Percentiles rank a stretch among this genome's conserved stretches.
Evolutionary conservation across 2,888 invertebrate species (phyloP).

Genomic region (Chalcosyrphus nemorum): DNA sequence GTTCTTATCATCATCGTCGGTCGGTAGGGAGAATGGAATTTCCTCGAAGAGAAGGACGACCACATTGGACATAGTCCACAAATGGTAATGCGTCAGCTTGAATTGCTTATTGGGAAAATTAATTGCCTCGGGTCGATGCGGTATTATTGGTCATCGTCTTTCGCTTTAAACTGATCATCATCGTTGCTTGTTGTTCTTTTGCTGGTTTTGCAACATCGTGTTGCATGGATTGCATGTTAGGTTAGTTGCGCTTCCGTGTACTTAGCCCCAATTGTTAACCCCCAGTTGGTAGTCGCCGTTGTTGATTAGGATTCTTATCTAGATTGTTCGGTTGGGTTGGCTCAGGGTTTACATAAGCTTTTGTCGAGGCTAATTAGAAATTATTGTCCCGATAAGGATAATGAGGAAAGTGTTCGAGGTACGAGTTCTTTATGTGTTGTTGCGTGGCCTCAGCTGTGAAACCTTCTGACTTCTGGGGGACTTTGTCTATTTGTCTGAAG

Average conservation of each 20-base stretch:
- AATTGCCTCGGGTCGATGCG: constrained; percentile 72
- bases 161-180: constrained; percentile 51
- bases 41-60: not conserved
- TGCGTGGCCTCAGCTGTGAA: too few relatives aligned
- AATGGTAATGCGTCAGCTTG: constrained; percentile 73
- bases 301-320: constrained; percentile 55
- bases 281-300: constrained; percentile 5
- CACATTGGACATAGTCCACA: constrained; percentile 68
- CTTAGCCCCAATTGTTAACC: constrained; percentile 63
- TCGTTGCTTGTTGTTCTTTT: not conserved
- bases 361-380: constrained; percentile 61
- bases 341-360: constrained; percentile 20
- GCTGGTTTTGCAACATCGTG: constrained; percentile 15
- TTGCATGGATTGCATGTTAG: constrained; percentile 47
- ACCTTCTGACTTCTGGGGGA: too few relatives aligned
- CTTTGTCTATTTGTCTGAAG: too few relatives aligned
- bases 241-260: constrained; percentile 65
- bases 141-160: constrained; percentile 69
- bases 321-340: constrained; percentile 44
- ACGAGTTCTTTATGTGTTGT: not conserved
- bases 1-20: constrained; percentile 61
- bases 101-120: constrained; percentile 73
- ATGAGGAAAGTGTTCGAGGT: constrained; percentile 2
- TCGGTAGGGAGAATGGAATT: constrained; percentile 29
- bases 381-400: constrained; percentile 47